Conservation (phyloP, 2,113 vertebrate species). For the Oenanthe oenanthe region DNA sequence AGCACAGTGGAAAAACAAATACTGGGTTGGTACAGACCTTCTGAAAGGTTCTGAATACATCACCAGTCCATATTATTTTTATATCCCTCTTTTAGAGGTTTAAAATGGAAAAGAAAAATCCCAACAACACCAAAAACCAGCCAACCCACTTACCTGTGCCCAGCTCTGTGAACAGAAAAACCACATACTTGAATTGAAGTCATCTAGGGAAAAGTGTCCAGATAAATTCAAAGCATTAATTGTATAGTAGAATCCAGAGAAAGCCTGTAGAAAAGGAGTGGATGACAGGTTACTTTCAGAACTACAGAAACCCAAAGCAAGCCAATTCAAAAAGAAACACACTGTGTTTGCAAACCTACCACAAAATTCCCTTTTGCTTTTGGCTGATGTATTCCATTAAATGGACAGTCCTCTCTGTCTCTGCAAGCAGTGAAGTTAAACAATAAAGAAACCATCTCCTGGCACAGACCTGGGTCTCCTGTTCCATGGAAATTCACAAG, state of each 20-base stretch:
- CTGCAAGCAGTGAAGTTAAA: conserved; percentile 84
- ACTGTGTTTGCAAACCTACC: conserved; percentile 74
- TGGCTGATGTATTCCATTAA: conserved; percentile 84
- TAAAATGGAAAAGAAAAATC: background rate
- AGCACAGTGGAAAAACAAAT: background rate
- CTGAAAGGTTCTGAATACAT: background rate
- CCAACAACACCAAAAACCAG: background rate
- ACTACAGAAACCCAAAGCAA: background rate
- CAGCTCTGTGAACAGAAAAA: conserved; percentile 83
- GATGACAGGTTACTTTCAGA: background rate
- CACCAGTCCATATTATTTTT: background rate
- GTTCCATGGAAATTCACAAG: conserved; percentile 76
- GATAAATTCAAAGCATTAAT: conserved; percentile 76
- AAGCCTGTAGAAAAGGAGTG: conserved; percentile 78
- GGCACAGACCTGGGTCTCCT: conserved; percentile 77
- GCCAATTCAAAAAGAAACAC: background rate
- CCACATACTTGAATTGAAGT: conserved; percentile 77
- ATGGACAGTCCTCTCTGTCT: conserved; percentile 77
- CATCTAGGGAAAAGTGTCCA: conserved; percentile 72
- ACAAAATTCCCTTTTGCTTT: conserved; percentile 83
- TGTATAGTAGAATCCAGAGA: conserved; percentile 90
- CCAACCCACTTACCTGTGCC: conserved; percentile 69
- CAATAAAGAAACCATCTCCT: conserved; percentile 75
- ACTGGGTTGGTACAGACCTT: background rate
- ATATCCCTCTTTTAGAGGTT: background rate